Conservation (phyloP, 1,140 invertebrate genomes). For the Ceratoteleas bidentatus region DNA sequence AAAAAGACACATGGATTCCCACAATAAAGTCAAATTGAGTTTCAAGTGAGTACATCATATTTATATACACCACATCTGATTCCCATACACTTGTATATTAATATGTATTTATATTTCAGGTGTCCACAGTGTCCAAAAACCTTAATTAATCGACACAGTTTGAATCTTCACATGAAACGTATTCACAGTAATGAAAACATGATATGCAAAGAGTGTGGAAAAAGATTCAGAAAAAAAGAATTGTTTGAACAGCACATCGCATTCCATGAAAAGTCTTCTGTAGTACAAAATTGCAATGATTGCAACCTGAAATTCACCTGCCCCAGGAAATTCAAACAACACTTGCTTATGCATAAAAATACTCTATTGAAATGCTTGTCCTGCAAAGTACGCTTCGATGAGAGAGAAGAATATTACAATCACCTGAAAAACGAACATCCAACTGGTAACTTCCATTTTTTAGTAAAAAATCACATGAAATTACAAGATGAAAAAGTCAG, state of each 20-base stretch:
- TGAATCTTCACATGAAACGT: constrained; percentile 60
- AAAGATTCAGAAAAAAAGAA: neutral
- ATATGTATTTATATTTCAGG: constrained; percentile 33
- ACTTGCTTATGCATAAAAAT: neutral
- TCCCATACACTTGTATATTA: too few species aligned
- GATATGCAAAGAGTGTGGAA: constrained; percentile 56
- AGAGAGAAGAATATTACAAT: constrained; percentile 2
- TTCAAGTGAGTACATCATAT: constrained; percentile 21
- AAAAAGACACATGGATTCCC: constrained; percentile 60
- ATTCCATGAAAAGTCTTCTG: too few species aligned
- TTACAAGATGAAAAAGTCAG: too few species aligned
- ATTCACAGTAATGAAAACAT: constrained; percentile 41
- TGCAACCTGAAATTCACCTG: constrained; percentile 2
- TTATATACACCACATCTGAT: too few species aligned
- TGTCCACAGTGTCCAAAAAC: constrained; percentile 44
- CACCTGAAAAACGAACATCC: constrained; percentile 19
- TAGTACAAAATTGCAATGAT: neutral
- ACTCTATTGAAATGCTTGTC: neutral
- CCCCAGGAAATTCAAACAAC: neutral
- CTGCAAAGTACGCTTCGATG: neutral
- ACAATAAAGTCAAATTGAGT: constrained; percentile 3
- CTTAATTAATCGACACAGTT: constrained; percentile 46
- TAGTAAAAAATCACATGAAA: too few species aligned
- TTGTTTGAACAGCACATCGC: neutral
- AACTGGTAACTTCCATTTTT: constrained; percentile 13